These are phyloP conservation scores for Mus spretus DNA, from an alignment of 2,797 vertebrate genomes.

Conservation along the genomic window DNA sequence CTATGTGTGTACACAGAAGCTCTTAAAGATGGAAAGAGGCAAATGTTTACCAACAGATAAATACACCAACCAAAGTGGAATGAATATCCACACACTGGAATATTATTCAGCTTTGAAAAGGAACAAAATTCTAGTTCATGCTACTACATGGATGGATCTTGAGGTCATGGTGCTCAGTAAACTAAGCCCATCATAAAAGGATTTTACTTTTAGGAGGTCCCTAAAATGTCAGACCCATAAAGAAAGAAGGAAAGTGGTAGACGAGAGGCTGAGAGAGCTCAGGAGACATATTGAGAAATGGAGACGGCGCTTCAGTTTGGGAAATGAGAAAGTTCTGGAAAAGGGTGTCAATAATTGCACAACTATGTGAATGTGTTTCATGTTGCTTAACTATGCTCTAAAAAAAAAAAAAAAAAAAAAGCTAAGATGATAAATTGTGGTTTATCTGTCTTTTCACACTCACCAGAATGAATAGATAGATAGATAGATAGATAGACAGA, in stretches of 20 bases:
- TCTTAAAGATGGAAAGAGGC: neutral
- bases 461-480: neutral
- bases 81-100: neutral
- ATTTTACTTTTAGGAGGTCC: neutral
- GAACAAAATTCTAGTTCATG: neutral
- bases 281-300: no score
- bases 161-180: neutral
- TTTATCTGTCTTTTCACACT: neutral
- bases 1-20: neutral
- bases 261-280: neutral
- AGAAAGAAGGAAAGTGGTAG: neutral
- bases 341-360: no score
- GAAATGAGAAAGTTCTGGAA: neutral
- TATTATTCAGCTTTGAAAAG: neutral
- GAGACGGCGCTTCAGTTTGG: neutral
- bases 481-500: neutral
- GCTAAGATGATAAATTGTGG: neutral
- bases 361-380: neutral
- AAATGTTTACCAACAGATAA: neutral
- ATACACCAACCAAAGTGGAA: neutral
- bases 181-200: neutral
- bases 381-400: neutral
- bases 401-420: neutral
- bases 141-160: neutral
- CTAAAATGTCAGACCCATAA: neutral